Percentiles rank a stretch among this genome's conserved stretches.
phyloP scores from a whole-genome alignment of 2,113 vertebrate species.

The Stegastes partitus region DNA sequence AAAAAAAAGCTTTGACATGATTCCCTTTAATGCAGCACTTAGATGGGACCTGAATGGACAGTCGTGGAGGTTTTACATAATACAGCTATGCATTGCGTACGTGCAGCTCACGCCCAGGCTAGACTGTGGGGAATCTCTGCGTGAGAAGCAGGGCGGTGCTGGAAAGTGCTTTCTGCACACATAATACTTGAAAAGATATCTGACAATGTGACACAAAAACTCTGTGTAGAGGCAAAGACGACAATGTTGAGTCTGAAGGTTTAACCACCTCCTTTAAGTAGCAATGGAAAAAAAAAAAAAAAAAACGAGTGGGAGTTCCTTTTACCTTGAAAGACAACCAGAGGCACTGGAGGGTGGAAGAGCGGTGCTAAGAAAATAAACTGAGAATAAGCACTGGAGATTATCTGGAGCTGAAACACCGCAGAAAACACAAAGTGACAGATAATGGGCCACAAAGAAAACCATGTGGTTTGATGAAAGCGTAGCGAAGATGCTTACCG shows the following conservation, averaged over 20 bases:
- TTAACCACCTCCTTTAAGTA: background rate
- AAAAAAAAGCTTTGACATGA: background rate
- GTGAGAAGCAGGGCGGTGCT: conserved; percentile 32
- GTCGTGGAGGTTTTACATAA: conserved; percentile 34
- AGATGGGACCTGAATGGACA: background rate
- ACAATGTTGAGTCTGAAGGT: background rate
- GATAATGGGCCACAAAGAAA: conserved; percentile 46
- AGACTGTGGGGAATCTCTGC: conserved; percentile 5
- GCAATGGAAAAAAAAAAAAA: background rate
- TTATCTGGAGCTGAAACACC: conserved; percentile 16
- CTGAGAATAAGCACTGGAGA: background rate
- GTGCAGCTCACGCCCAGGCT: conserved; percentile 22
- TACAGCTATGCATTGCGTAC: background rate
- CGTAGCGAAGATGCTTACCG: conserved; percentile 30
- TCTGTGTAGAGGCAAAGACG: background rate
- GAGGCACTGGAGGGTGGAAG: background rate
- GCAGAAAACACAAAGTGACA: conserved; percentile 35
- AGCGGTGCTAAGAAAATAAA: conserved; percentile 58
- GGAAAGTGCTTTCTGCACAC: conserved; percentile 33
- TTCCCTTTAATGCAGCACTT: conserved; percentile 5
- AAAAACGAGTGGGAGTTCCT: conserved; percentile 4
- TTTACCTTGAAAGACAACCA: conserved; percentile 7
- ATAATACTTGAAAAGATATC: conserved; percentile 47
- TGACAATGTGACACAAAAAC: conserved; percentile 5
- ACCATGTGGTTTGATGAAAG: conserved; percentile 40